A percentile compares a stretch with the other conserved stretches of the same genome.
Conservation (phyloP, 2,113 vertebrate genomes). For the Catharus bicknelli region DNA sequence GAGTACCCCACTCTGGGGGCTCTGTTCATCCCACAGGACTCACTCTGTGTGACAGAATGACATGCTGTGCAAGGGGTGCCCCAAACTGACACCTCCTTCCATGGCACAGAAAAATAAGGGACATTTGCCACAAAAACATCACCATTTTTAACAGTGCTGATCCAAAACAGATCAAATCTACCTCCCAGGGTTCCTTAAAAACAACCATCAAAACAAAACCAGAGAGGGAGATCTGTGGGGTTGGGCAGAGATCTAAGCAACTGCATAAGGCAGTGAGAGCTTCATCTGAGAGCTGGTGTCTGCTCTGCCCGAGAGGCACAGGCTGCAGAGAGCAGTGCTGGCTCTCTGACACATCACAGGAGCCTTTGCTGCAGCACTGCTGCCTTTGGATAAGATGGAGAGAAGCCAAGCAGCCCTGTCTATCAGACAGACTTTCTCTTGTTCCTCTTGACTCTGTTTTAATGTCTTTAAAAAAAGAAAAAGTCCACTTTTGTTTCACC, state of each 20-base stretch:
- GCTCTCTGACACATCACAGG: conserved; percentile 54
- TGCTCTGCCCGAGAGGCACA: conserved; percentile 47
- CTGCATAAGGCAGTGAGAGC: neutral
- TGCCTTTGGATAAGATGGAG: conserved; percentile 50
- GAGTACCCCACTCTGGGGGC: neutral
- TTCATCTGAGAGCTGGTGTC: conserved; percentile 13
- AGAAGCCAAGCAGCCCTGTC: conserved; percentile 5
- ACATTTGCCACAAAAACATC: neutral
- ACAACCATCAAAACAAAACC: conserved; percentile 45
- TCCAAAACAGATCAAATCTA: conserved; percentile 4
- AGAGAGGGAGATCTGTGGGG: neutral
- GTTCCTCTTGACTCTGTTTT: conserved; percentile 10
- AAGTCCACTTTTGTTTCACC: neutral
- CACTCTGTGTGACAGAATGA: neutral
- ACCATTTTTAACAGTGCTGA: neutral
- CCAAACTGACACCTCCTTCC: neutral
- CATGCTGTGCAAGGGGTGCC: neutral
- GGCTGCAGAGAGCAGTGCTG: conserved; percentile 2
- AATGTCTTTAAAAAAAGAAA: neutral
- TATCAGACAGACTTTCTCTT: conserved; percentile 19
- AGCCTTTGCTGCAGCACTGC: conserved; percentile 20
- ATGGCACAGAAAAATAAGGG: neutral
- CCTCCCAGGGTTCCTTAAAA: conserved; percentile 11
- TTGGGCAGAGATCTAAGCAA: conserved; percentile 40
- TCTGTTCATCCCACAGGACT: neutral